Evolutionary conservation across 2,113 vertebrate species (phyloP).

Genomic region (Chionomys nivalis): DNA sequence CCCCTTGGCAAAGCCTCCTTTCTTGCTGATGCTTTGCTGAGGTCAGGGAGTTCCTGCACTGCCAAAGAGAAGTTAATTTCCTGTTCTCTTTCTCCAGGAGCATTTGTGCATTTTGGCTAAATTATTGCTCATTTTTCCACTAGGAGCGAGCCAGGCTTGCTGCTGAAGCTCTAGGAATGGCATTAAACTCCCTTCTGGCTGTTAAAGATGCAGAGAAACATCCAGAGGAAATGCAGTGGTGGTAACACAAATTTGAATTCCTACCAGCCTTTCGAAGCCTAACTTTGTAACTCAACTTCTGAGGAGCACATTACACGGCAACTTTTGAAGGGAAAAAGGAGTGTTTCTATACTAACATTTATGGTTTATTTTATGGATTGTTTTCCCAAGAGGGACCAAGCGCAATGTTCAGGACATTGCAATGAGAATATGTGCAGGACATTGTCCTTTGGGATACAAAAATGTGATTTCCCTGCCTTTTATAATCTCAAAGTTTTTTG

Average conservation of each 20-base stretch:
- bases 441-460: not conserved
- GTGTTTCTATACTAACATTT: not conserved
- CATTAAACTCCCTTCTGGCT: conserved; percentile 79
- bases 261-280: conserved; percentile 62
- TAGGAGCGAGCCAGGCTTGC: conserved; percentile 71
- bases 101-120: conserved; percentile 79
- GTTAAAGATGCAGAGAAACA: conserved; percentile 78
- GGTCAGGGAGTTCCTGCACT: conserved; percentile 51
- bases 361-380: not conserved
- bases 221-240: conserved; percentile 66
- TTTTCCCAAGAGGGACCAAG: not conserved
- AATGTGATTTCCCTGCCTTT: not conserved
- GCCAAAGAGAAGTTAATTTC: conserved; percentile 83
- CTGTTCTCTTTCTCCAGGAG: conserved; percentile 77
- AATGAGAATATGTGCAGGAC: not conserved
- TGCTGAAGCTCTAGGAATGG: conserved; percentile 78
- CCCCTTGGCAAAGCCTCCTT: conserved; percentile 6
- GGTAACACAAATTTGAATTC: conserved; percentile 54
- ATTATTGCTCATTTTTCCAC: conserved; percentile 79
- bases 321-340: conserved; percentile 48
- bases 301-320: not conserved
- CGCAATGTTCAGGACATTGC: not conserved
- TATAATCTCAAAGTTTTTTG: not conserved
- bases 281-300: conserved; percentile 57
- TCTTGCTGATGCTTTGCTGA: conserved; percentile 45